phyloP scores from a whole-genome alignment of 2,888 invertebrate species.

The Pogonocherus hispidulus region DNA sequence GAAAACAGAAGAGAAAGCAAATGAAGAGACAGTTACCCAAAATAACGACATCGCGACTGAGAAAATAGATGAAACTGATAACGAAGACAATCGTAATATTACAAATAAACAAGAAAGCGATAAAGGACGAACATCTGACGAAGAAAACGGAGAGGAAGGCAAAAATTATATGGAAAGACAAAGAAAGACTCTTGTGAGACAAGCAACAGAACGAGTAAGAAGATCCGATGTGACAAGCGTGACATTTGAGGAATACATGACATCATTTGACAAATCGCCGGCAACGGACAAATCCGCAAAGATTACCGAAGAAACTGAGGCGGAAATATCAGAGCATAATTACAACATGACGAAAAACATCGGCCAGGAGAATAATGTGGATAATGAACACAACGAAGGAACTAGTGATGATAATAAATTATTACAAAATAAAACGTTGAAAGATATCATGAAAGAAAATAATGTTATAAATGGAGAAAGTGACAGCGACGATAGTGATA shows the following conservation, averaged over 20 bases:
- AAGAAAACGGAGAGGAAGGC: background rate
- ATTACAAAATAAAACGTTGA: background rate
- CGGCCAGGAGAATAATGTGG: background rate
- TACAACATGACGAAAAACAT: constrained; percentile 2
- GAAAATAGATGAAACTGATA: background rate
- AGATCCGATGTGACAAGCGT: constrained; percentile 25
- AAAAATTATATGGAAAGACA: background rate
- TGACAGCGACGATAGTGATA: constrained; percentile 15
- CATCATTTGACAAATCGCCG: constrained; percentile 19
- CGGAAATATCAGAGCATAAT: background rate
- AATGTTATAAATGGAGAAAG: constrained; percentile 8
- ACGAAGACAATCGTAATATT: background rate
- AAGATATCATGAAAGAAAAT: background rate
- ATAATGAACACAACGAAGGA: background rate
- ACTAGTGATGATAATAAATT: background rate
- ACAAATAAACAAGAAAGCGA: background rate
- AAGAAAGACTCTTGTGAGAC: constrained; percentile 9
- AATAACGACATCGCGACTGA: too few relatives aligned
- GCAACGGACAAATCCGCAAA: constrained; percentile 24
- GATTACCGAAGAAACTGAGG: constrained; percentile 13
- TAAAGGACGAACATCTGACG: background rate
- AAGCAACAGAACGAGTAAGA: constrained; percentile 29
- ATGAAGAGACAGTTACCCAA: too few relatives aligned
- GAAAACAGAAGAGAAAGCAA: background rate
- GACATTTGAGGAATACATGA: constrained; percentile 44